These are phyloP conservation scores for Rhimphoctona megacephalus DNA, from an alignment of 2,888 invertebrate genomes.

Conservation along the genomic window DNA sequence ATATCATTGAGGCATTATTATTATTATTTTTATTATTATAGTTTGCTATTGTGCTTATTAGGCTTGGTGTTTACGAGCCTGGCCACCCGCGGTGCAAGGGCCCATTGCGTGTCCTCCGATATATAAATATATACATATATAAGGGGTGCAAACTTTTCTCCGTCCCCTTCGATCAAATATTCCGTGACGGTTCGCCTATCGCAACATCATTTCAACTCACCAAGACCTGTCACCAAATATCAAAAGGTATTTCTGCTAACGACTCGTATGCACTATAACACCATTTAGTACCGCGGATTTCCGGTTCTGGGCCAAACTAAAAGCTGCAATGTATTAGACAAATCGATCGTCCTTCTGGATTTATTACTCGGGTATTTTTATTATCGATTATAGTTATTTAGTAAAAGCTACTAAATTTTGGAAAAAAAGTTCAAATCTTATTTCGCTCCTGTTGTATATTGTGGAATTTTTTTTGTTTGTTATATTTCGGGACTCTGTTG, in stretches of 20 bases:
- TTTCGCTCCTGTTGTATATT: too few species aligned
- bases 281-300: conserved; percentile 40
- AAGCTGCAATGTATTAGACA: conserved; percentile 23
- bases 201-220: conserved; percentile 39
- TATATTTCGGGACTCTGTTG: too few species aligned
- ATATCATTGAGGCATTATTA: conserved; percentile 50
- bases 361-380: not conserved
- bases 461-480: too few species aligned
- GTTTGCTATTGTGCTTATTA: conserved; percentile 65
- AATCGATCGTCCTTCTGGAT: conserved; percentile 34
- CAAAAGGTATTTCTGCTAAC: conserved; percentile 56
- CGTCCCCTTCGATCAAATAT: conserved; percentile 52
- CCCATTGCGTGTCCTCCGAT: conserved; percentile 7
- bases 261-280: conserved; percentile 5
- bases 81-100: conserved; percentile 65
- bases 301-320: conserved; percentile 33
- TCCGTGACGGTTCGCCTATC: conserved; percentile 62
- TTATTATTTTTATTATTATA: conserved; percentile 64
- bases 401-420: too few species aligned
- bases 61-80: conserved; percentile 61
- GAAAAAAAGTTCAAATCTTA: too few species aligned
- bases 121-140: conserved; percentile 29
- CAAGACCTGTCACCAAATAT: conserved; percentile 67
- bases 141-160: conserved; percentile 37
- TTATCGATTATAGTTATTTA: not conserved